These are phyloP conservation scores for Melanocharis versteri DNA, from an alignment of 2,113 vertebrate species.

Conservation along the genomic window DNA sequence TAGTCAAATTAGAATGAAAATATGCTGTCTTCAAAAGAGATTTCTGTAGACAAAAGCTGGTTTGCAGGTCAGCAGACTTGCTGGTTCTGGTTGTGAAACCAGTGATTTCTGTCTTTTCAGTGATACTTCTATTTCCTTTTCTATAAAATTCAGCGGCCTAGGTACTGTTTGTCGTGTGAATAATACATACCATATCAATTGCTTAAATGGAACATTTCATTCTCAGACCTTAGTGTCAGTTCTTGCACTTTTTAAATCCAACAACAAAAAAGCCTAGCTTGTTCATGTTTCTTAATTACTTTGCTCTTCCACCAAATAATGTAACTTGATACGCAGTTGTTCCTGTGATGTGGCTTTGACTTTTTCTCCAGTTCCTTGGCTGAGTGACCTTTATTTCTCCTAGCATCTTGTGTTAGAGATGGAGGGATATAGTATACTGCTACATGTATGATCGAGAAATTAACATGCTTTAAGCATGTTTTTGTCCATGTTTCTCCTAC, in stretches of 20 bases:
- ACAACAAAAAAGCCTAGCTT: background rate
- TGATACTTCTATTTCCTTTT: background rate
- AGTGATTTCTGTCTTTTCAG: background rate
- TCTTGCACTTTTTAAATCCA: background rate
- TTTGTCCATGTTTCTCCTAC: background rate
- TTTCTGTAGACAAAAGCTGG: background rate
- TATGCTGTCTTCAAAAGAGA: background rate
- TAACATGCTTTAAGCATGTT: background rate
- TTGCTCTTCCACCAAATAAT: background rate
- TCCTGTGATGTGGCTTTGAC: background rate
- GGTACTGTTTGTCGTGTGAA: background rate
- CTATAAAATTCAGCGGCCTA: background rate
- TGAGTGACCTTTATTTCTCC: background rate
- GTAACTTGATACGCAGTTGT: background rate
- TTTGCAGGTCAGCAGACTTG: background rate
- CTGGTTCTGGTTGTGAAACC: background rate
- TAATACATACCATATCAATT: background rate
- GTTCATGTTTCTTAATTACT: background rate
- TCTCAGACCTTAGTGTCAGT: background rate
- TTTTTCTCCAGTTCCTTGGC: background rate
- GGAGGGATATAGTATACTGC: background rate
- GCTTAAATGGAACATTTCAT: background rate
- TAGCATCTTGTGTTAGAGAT: background rate
- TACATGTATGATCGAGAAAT: background rate
- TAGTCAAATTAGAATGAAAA: background rate